Evolutionary conservation across 2,888 invertebrate species (phyloP).

Genomic region (Caradrina clavipalpis): DNA sequence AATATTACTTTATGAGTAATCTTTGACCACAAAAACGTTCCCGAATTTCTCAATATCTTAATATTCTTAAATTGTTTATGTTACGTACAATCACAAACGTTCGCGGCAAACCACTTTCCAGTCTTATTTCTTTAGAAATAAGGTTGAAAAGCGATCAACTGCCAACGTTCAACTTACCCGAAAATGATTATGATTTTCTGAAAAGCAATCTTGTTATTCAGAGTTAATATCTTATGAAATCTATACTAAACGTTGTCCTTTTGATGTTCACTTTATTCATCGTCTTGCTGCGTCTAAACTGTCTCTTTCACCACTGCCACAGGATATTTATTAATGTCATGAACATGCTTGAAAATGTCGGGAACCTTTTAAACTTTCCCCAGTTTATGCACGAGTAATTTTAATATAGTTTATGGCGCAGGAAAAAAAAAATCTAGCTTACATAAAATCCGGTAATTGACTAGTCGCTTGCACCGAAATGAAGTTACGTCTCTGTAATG

Average conservation of each 20-base stretch:
- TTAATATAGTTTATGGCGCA: slow-evolving; percentile 14
- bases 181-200: neutral
- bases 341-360: slow-evolving; percentile 42
- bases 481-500: slow-evolving; percentile 41
- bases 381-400: slow-evolving; percentile 47
- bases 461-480: slow-evolving; percentile 38
- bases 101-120: no score
- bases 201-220: slow-evolving; percentile 5
- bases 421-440: slow-evolving; percentile 12
- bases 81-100: no score
- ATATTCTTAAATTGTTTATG: no score
- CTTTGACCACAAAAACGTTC: no score
- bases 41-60: no score
- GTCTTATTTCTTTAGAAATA: no score
- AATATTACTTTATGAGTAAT: no score
- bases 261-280: slow-evolving; percentile 24
- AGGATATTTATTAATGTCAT: slow-evolving; percentile 47
- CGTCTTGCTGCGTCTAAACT: slow-evolving; percentile 6
- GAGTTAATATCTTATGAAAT: slow-evolving; percentile 14
- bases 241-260: slow-evolving; percentile 11
- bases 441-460: slow-evolving; percentile 19
- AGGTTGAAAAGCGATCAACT: no score
- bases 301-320: slow-evolving; percentile 21
- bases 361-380: slow-evolving; percentile 26
- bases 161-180: no score